Conservation (phyloP, 1,140 invertebrate genomes). For the Pogonomyrmex californicus region DNA sequence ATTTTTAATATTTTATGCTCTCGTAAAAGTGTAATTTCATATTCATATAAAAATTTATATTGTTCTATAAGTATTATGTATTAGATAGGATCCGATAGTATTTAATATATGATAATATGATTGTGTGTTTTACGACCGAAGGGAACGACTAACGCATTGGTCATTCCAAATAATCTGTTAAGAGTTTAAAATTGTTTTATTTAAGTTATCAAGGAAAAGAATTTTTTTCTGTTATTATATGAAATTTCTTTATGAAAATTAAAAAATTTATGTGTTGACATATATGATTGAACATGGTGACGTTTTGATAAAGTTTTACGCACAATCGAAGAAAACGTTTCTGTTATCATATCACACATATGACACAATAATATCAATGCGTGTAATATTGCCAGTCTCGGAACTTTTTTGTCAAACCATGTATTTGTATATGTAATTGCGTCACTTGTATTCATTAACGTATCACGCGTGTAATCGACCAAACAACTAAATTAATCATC, state of each 20-base stretch:
- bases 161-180: not conserved
- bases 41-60: not conserved
- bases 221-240: not conserved
- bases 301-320: no score
- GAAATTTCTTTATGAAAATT: not conserved
- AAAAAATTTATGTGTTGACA: not conserved
- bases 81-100: not conserved
- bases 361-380: no score
- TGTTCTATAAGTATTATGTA: not conserved
- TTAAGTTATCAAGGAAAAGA: not conserved
- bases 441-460: not conserved
- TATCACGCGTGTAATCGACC: not conserved
- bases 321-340: no score
- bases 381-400: no score
- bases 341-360: no score
- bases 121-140: not conserved
- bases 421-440: not conserved
- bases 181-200: not conserved
- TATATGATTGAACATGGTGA: not conserved
- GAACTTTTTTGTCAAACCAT: no score
- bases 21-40: not conserved
- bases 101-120: not conserved
- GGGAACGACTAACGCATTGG: not conserved
- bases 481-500: slow-evolving; percentile 15
- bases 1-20: not conserved